Conservation (phyloP, 2,113 vertebrate genomes). For the Hippoglossus stenolepis region DNA sequence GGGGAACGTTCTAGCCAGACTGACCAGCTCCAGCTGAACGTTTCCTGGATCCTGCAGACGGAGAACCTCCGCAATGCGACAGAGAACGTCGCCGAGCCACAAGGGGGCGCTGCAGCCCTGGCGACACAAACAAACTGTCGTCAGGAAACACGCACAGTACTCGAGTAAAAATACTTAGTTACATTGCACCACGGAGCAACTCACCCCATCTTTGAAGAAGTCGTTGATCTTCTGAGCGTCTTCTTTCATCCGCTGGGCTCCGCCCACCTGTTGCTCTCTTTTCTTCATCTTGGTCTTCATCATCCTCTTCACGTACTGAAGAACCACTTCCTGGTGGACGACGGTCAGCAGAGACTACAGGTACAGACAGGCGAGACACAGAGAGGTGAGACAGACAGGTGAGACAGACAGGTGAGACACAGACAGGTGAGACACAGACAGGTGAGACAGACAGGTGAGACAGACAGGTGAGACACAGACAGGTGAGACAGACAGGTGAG, state of each 20-base stretch:
- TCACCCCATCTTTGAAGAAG: constrained; percentile 84
- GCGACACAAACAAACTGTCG: not conserved
- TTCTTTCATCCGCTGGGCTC: constrained; percentile 77
- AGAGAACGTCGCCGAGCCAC: constrained; percentile 61
- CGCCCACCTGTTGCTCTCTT: constrained; percentile 80
- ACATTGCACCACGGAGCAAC: constrained; percentile 17
- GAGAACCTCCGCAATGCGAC: constrained; percentile 87
- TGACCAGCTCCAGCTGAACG: constrained; percentile 88
- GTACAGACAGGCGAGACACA: not conserved
- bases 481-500: not conserved
- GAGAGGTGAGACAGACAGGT: not conserved
- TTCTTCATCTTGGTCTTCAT: constrained; percentile 83
- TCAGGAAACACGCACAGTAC: not conserved
- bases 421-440: too few species aligned
- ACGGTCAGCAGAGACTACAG: constrained; percentile 78
- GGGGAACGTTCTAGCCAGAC: constrained; percentile 77
- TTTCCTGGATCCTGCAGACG: constrained; percentile 86
- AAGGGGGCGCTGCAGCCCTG: constrained; percentile 50
- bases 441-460: not conserved
- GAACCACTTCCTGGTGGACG: constrained; percentile 79
- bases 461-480: too few species aligned
- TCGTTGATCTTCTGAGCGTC: constrained; percentile 74
- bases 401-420: not conserved
- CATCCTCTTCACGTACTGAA: constrained; percentile 84
- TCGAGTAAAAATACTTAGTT: not conserved